A percentile compares a stretch with the other conserved stretches of the same genome.
Evolutionary conservation across 2,888 invertebrate species (phyloP).

Genomic region (Xestia rhomboidea): DNA sequence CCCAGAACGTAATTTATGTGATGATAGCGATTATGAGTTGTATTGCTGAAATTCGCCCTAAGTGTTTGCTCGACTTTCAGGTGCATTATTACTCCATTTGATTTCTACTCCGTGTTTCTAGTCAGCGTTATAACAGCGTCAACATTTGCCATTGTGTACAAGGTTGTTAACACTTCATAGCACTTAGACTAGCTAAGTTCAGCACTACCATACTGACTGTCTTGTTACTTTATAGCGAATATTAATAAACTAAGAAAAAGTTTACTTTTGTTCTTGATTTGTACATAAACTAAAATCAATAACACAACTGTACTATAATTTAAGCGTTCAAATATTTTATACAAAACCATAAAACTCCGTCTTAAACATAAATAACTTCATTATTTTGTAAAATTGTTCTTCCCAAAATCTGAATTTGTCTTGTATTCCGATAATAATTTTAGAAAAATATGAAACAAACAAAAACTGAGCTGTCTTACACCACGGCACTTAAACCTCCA

Average conservation of each 20-base stretch:
- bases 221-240: conserved; percentile 17
- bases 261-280: conserved; percentile 6
- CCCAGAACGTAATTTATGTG: background rate
- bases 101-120: background rate
- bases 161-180: conserved; percentile 65
- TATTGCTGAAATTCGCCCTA: background rate
- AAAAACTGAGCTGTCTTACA: conserved; percentile 74
- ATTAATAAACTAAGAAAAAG: conserved; percentile 11
- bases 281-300: conserved; percentile 6
- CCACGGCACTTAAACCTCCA: conserved; percentile 10
- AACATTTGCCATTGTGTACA: conserved; percentile 45
- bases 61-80: background rate
- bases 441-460: conserved; percentile 17
- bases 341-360: background rate
- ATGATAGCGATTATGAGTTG: background rate
- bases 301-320: background rate
- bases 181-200: conserved; percentile 55
- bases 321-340: background rate
- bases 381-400: background rate
- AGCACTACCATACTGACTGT: conserved; percentile 53
- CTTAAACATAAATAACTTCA: background rate
- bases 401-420: background rate
- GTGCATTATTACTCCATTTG: conserved; percentile 6
- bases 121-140: background rate
- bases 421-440: background rate